Conservation (phyloP, 2,113 vertebrate species). For the Columba janthina region DNA sequence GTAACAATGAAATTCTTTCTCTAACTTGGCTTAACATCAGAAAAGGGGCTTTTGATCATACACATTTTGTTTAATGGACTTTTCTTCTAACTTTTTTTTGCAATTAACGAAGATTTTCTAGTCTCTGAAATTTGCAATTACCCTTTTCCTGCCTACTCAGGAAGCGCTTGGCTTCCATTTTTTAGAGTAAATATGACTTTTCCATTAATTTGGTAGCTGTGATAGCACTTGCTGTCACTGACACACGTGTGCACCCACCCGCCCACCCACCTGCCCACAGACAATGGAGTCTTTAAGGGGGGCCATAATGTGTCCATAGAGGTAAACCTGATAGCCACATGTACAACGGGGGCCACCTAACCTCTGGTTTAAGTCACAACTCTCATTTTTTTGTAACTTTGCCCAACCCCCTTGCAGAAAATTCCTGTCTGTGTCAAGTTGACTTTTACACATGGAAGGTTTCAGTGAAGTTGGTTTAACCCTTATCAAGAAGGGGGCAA, state of each 20-base stretch:
- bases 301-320: rapidly evolving
- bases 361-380: not conserved
- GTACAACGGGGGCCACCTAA: not conserved
- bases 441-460: not conserved
- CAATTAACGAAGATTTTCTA: not conserved
- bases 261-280: not conserved
- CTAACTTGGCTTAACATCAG: not conserved
- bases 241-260: rapidly evolving
- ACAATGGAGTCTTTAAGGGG: not conserved
- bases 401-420: not conserved
- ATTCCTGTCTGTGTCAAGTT: not conserved
- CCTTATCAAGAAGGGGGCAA: not conserved
- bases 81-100: not conserved
- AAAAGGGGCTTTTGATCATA: not conserved
- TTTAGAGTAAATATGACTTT: not conserved
- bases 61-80: not conserved
- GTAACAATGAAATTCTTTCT: not conserved
- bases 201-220: not conserved
- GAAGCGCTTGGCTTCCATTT: conserved; percentile 1
- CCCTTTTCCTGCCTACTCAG: not conserved
- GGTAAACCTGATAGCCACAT: not conserved
- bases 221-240: not conserved
- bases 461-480: conserved; percentile 15
- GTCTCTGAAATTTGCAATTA: not conserved
- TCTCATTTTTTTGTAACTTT: not conserved